These are phyloP conservation scores for Spheniscus humboldti DNA, from an alignment of 2,797 vertebrate genomes.

Conservation along the genomic window DNA sequence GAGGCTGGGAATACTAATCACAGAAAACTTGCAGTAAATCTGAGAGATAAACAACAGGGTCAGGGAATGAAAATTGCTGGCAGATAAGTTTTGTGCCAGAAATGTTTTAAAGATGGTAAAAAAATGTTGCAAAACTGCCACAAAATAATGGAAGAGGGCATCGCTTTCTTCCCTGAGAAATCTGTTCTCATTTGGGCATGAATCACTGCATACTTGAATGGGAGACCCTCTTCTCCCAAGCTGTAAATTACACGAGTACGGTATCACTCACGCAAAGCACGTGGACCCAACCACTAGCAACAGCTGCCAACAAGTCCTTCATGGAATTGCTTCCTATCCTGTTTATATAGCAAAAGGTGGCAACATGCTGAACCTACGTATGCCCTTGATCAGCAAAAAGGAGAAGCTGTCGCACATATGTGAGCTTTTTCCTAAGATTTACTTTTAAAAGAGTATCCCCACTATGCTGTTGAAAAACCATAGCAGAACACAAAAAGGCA, in stretches of 20 bases:
- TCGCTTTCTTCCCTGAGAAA: neutral
- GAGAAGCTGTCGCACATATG: neutral
- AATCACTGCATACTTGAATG: neutral
- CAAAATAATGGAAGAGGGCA: neutral
- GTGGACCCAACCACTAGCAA: neutral
- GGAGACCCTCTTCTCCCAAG: neutral
- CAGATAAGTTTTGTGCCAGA: conserved; percentile 22
- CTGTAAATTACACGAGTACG: neutral
- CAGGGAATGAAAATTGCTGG: conserved; percentile 6
- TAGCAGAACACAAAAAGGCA: neutral
- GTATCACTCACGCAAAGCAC: neutral
- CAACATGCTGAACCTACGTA: neutral
- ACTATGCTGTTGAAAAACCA: neutral
- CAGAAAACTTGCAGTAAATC: conserved; percentile 18
- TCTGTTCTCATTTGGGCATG: neutral
- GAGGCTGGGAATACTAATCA: conserved; percentile 31
- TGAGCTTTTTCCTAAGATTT: neutral
- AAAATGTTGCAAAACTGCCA: neutral
- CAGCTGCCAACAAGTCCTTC: neutral
- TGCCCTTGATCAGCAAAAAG: neutral
- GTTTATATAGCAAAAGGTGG: neutral
- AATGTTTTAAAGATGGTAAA: conserved; percentile 26
- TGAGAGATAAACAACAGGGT: conserved; percentile 27
- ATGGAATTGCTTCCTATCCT: neutral
- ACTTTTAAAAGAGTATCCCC: neutral